Base-by-base conservation (phyloP, 2,888 invertebrate species). In the Watsonalla cultraria region DNA sequence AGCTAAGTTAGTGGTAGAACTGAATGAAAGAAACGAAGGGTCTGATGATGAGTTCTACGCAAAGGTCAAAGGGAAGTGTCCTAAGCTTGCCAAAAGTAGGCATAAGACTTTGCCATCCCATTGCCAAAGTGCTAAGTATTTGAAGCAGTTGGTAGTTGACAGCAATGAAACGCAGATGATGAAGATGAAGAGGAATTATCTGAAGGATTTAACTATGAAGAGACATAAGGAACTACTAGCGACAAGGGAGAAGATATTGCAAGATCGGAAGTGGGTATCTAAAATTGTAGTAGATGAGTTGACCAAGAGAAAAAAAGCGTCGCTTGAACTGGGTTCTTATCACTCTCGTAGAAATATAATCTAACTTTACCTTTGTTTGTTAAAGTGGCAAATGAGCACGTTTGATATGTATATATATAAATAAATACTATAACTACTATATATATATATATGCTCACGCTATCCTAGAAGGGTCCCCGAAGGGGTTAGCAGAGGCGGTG, bases 181-280 rank as follows among this genome's bases (percentile, higher is more conserved):
- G 35, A 86, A 80, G 62, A 82, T 91, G 11, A 82, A 82, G 39
- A 84, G 86, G 35, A 81, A 72, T 34, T 79, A 82, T 57, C 66
- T 92, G 6, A 90, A 80, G 70, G 90, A 92, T 14, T 63, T 89
- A 37, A 92, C 93, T 76, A 66, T 93, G 57, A 88, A 88, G 58
- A 93, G 92, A 71, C 86, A 92, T 14, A 92, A 88, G 72, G 90
- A 92, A 34, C 71, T 93, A 57, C 70, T 94, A 47, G 82, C 70
- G 6, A 86, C 84, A 51, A 92, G 92, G 66, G 92, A 93, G 49
- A 88, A 86, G 64, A 89, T 91, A 59, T 70, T 94, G 52, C 94
- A 94, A 68, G 92, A 90, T 56, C 90, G 91, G 74, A 92, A 92
- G 94, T 94, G 80, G 83, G 85, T 74, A 59, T 35, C 51, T 45